Base-by-base conservation (phyloP, 2,113 vertebrate species). In the Odontophorus gujanensis region DNA sequence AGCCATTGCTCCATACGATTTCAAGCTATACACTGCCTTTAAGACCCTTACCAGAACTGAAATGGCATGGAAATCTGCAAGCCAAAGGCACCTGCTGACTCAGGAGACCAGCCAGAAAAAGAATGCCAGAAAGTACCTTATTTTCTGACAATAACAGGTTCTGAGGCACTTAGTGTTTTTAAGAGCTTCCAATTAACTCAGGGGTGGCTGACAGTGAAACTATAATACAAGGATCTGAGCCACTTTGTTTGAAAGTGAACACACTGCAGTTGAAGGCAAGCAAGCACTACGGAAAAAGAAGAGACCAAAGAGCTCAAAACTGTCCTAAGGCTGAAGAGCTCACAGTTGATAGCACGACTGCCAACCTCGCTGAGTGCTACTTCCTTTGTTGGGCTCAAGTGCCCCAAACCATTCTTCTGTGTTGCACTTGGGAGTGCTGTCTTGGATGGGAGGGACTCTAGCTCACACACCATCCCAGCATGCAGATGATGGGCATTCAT, bases 331-430 rank as follows among this genome's bases (percentile, higher is more conserved):
- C 15, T 53, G 34, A 50, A 20, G 68, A 84, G 7, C 9, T 65
- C 19, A 59, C 12, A 8, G 10, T 7, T 67, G 22, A 11, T 48
- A 66, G 11, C 30, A 13, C 2, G 9, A 75, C 30, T 20, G 63
- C 22, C 6, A 58, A 16, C 25, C 24, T 74, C 1, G 0, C 3
- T 36, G 28, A 40, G 28, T 24, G 17, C 43, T 45, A 16, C 11
- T 62, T 0, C 0, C 20, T 21, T 11, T 0, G 18, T 16, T 63
- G 26, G 38, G 13, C 14, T 7, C 20, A 11, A 0, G 1, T 38
- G 26, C 4, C 25, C 24, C 21, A 34, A 76, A 15, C 17, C n/a
- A 26, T 15, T 19, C 26, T 62, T 36, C 26, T 58, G 26, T 7
- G 43, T 32, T n/a, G 21, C 25, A 3, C 12, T 0, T 0, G 2